Conservation (phyloP, 2,888 invertebrate genomes). For the Morinoia aosen region DNA sequence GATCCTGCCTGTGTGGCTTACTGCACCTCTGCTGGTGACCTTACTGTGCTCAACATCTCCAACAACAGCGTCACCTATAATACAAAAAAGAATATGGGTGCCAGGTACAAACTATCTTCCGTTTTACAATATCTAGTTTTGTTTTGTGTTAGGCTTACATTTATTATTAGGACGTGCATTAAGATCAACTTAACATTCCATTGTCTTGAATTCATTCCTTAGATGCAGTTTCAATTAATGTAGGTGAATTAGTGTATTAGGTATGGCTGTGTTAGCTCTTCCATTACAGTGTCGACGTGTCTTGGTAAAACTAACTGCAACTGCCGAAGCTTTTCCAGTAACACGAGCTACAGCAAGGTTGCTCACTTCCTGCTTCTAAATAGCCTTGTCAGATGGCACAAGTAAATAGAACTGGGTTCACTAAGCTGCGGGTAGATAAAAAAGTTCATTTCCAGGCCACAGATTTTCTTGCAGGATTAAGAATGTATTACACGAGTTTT, state of each 20-base stretch:
- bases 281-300: not conserved
- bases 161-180: not conserved
- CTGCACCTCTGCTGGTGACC: conserved; percentile 59
- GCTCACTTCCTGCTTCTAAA: not conserved
- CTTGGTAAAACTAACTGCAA: not conserved
- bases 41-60: conserved; percentile 58
- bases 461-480: no score
- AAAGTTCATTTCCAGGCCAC: no score
- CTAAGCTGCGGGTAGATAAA: no score
- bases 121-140: not conserved
- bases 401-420: no score
- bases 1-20: conserved; percentile 63
- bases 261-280: no score
- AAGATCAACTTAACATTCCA: not conserved
- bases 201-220: not conserved
- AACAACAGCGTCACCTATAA: conserved; percentile 54
- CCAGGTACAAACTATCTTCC: conserved; percentile 56
- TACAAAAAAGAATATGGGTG: conserved; percentile 57
- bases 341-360: not conserved
- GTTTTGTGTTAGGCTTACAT: not conserved
- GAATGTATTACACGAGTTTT: no score
- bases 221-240: not conserved
- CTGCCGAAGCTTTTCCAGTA: not conserved
- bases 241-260: not conserved
- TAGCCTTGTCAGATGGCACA: no score